phyloP scores from a whole-genome alignment of 2,888 invertebrate species.

The Penaeus monodon region DNA sequence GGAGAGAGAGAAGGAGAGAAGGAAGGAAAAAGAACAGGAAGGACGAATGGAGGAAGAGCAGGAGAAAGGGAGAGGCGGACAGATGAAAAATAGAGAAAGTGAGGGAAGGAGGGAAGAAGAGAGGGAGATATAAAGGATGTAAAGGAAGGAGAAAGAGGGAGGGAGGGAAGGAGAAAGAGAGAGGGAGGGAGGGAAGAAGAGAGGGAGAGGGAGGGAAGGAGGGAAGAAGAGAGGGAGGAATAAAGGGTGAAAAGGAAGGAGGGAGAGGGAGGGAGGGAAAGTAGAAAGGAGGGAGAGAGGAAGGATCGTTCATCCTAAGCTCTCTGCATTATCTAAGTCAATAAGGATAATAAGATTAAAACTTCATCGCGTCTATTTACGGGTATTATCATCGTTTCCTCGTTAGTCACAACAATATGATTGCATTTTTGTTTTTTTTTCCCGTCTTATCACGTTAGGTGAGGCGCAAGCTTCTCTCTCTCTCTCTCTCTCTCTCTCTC shows the following conservation, averaged over 20 bases:
- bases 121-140: not conserved
- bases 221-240: slow-evolving; percentile 1
- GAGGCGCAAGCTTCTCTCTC: too few relatives aligned
- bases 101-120: not conserved
- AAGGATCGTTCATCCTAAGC: not conserved
- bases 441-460: too few relatives aligned
- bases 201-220: not conserved
- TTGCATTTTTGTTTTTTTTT: too few relatives aligned
- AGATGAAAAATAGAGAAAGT: not conserved
- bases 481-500: too few relatives aligned
- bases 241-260: not conserved
- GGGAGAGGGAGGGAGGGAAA: too few relatives aligned
- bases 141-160: not conserved
- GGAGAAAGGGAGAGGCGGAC: not conserved
- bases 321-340: too few relatives aligned
- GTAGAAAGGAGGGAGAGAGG: not conserved
- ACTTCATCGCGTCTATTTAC: too few relatives aligned
- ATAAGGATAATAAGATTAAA: too few relatives aligned
- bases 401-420: too few relatives aligned
- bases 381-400: too few relatives aligned
- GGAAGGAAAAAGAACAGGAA: not conserved
- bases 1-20: not conserved
- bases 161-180: not conserved
- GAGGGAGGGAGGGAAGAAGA: not conserved
- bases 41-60: too few relatives aligned